Conservation (phyloP, 2,113 vertebrate species). For the Pampusana beccarii region DNA sequence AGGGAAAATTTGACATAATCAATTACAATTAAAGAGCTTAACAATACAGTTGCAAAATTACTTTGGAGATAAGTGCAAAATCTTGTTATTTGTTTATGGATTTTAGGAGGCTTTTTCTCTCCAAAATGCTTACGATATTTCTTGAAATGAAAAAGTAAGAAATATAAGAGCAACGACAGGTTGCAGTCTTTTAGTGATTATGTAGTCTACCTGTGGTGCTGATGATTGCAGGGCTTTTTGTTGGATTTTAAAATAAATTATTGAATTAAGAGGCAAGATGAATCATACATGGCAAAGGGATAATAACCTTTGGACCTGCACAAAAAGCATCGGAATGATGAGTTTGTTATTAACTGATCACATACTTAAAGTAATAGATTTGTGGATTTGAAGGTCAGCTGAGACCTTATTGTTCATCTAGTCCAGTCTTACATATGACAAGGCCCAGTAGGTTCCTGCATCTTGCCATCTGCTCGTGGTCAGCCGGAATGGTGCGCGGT, state of each 20-base stretch:
- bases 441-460: neutral
- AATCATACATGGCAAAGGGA: neutral
- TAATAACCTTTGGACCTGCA: neutral
- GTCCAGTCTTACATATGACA: neutral
- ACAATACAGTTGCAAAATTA: constrained; percentile 31
- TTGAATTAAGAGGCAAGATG: neutral
- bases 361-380: neutral
- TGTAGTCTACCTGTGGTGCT: neutral
- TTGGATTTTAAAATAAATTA: neutral
- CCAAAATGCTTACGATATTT: constrained; percentile 21
- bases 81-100: constrained; percentile 60
- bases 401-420: neutral
- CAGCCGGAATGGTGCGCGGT: neutral
- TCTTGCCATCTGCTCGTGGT: neutral
- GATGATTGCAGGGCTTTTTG: neutral
- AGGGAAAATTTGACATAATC: constrained; percentile 35
- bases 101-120: constrained; percentile 36
- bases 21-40: constrained; percentile 61
- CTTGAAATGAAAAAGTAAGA: constrained; percentile 30
- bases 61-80: constrained; percentile 35
- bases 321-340: neutral
- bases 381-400: neutral
- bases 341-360: neutral
- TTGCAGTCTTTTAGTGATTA: neutral
- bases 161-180: neutral